A percentile compares a stretch with the other conserved stretches of the same genome.
phyloP scores from a whole-genome alignment of 1,140 invertebrate genomes.

The Adoxophyes honmai region DNA sequence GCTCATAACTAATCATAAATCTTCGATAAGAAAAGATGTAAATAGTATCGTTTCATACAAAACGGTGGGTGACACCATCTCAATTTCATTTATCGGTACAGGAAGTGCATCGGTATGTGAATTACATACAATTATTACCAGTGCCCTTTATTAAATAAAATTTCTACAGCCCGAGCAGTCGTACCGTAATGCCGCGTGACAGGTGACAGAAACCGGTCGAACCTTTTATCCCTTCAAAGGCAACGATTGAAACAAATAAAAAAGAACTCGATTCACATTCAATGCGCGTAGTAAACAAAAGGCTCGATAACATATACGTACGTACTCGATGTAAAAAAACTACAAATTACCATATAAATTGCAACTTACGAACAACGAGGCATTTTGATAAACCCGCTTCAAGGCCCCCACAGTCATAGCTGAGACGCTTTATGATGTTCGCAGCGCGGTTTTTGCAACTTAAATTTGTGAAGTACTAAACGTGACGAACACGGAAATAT shows the following conservation, averaged over 20 bases:
- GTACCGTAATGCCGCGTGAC: constrained; percentile 30
- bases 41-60: too few relatives aligned
- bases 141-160: constrained; percentile 32
- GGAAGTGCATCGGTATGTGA: constrained; percentile 31
- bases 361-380: constrained; percentile 8
- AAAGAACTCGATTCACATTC: constrained; percentile 43
- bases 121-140: constrained; percentile 25
- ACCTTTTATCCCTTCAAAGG: constrained; percentile 38
- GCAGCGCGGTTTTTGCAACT: neutral
- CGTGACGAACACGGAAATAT: neutral
- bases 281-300: constrained; percentile 47
- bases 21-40: too few relatives aligned
- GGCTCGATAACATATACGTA: constrained; percentile 26
- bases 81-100: constrained; percentile 22
- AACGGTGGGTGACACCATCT: constrained; percentile 20
- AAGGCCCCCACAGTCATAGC: neutral
- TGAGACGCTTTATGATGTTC: neutral
- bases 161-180: neutral
- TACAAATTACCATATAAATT: constrained; percentile 21
- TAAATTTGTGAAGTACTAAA: too few relatives aligned
- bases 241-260: constrained; percentile 41
- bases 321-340: constrained; percentile 18
- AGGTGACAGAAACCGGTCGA: constrained; percentile 53
- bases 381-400: constrained; percentile 3
- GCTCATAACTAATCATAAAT: too few relatives aligned